Base-by-base conservation (phyloP, 2,888 invertebrate species). In the Orthosia gothica region DNA sequence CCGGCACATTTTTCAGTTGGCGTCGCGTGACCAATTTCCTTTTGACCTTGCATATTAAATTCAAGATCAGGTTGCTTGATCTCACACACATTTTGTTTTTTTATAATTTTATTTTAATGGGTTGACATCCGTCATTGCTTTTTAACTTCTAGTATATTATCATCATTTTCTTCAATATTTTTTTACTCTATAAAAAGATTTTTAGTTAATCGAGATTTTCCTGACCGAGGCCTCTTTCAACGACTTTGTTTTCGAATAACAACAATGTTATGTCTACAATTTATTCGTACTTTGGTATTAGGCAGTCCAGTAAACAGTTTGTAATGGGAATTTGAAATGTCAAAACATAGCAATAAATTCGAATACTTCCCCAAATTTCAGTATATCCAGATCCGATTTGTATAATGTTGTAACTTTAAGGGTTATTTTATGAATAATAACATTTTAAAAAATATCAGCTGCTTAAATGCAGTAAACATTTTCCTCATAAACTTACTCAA, bases 41-140 rank as follows among this genome's bases (percentile, higher is more conserved):
- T 89, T 88, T 89, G 92, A 93, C 95, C 95, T 95, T 95, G 95
- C 85, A 74, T 87, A 84, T 77, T 89, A 87, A 89, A 92, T 92
- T 91, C 91, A 91, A 93, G 91, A 94, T 91, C 90, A 89, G 88
- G 84, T 90, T 89, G 86, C 85, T 85, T 87, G 85, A 90, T 88
- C 81, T 82, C 79, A 86, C 73, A 76, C 90, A 91, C 87, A 89
- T 89, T 89, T 89, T 87, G 75, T 87, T 83, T 87, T n/a, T 86
- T 85, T 70, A 77, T 76, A 54, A 79, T 71, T 83, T 78, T 50
- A 67, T 62, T 84, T 83, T 74, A 76, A 79, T 74, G 63, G 54
- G 15, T 58, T 58, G 57, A 23, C 64, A 81, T 83, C 62, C 49
- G 78, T 80, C 70, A 76, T 76, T 76, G 11, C 47, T 57, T 65